Conservation (phyloP, 2,888 invertebrate genomes). For the Ectemnius continuus region DNA sequence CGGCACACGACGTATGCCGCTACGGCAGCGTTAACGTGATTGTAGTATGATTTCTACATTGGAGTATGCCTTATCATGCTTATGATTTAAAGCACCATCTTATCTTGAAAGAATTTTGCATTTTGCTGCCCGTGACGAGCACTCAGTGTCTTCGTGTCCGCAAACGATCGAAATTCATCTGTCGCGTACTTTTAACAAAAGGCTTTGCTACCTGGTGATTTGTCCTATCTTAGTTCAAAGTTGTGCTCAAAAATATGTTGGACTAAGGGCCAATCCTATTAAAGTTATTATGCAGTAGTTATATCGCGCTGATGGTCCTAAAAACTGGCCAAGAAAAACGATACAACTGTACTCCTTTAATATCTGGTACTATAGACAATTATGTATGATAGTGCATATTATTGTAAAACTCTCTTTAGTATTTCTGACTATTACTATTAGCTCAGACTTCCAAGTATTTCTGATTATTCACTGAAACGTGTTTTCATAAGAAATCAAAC, state of each 20-base stretch:
- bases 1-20: background rate
- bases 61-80: conserved; percentile 62
- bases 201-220: background rate
- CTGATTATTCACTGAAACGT: background rate
- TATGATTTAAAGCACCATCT: conserved; percentile 64
- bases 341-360: too few species aligned
- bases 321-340: too few species aligned
- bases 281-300: background rate
- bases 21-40: conserved; percentile 10
- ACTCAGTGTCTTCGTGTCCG: conserved; percentile 30
- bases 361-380: too few species aligned
- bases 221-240: background rate
- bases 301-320: background rate
- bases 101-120: conserved; percentile 60
- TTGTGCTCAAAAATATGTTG: background rate
- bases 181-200: conserved; percentile 14
- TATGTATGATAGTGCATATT: too few species aligned
- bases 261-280: background rate
- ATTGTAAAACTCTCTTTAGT: background rate
- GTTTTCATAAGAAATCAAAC: background rate
- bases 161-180: background rate
- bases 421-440: background rate
- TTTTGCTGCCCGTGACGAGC: conserved; percentile 25
- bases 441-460: background rate
- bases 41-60: conserved; percentile 48